Base-by-base conservation (phyloP, 2,888 invertebrate genomes). In the Operophtera brumata region DNA sequence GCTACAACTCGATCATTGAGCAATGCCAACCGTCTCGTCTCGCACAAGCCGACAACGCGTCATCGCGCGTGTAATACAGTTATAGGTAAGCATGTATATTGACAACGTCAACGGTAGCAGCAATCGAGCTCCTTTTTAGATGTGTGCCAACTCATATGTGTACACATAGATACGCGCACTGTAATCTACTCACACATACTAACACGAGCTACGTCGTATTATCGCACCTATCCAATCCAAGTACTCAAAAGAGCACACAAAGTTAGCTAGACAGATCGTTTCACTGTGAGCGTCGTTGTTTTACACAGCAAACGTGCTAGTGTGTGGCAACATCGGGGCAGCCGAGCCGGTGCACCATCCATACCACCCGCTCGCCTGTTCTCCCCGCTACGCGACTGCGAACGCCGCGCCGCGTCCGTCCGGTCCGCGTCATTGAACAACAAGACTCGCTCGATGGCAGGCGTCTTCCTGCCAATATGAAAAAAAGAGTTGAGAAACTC, bases 361-460 rank as follows among this genome's bases (percentile, higher is more conserved):
- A 20, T 4, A 74, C 82, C 80, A 75, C 82, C 74, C 77, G 75
- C 85, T 80, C 81, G 78, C 84, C 79, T 77, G 82, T 74, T 75
- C 80, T 79, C 86, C 86, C 84, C 87, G 82, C 86, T 82, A 82
- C 88, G 84, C 86, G 84, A 81, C 85, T 84, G 85, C 83, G 86
- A 86, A 82, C 86, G 78, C 82, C 80, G 86, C 78, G 79, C 67
- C 76, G 76, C 76, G 76, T 75, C 73, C 76, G 75, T 20, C n/a
- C 26, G 26, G 1, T 84, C 79, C 87, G 89, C 89, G 89, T 89
- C 89, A 90, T 90, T 90, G 86, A 89, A 86, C 84, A 89, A 88
- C 89, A 88, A 89, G 89, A 84, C 86, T 86, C 81, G 87, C 84
- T 89, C 84, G 86, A 85, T 86, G 88, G 88, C 86, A 87, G 87